phyloP scores from a whole-genome alignment of 2,797 vertebrate genomes.

The Ptychobarbus kaznakovi region DNA sequence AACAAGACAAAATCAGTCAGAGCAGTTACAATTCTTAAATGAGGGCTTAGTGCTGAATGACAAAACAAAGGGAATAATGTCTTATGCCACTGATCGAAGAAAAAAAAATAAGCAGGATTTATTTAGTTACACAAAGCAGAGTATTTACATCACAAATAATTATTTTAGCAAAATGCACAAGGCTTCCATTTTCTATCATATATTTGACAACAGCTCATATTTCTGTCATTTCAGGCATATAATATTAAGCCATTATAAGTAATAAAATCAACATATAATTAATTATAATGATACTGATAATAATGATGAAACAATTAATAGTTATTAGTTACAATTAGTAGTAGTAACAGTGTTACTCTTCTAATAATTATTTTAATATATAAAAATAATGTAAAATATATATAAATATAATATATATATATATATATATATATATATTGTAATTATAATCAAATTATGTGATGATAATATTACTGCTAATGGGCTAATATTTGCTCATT shows the following conservation, averaged over 20 bases:
- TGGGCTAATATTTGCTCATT: neutral
- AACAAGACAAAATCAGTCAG: conserved; percentile 42
- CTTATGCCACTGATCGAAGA: conserved; percentile 13
- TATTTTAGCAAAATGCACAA: neutral
- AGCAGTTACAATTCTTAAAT: conserved; percentile 49
- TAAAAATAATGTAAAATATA: too few relatives aligned
- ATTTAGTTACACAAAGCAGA: conserved; percentile 18
- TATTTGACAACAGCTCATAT: neutral
- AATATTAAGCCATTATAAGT: neutral
- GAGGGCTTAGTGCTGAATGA: conserved; percentile 41
- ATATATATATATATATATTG: neutral
- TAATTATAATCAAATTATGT: neutral
- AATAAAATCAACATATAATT: neutral
- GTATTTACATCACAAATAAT: conserved; percentile 3
- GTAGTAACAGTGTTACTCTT: neutral
- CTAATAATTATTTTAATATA: too few relatives aligned
- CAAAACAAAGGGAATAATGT: conserved; percentile 46
- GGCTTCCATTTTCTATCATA: neutral
- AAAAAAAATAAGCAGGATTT: neutral
- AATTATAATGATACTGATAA: neutral
- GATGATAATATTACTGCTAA: neutral
- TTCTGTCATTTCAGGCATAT: neutral
- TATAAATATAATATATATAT: too few relatives aligned
- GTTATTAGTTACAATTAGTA: neutral
- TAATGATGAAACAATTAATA: neutral